Percentiles rank a stretch among this genome's conserved stretches.
phyloP scores from a whole-genome alignment of 2,113 vertebrate genomes.

The Muntiacus reevesi region DNA sequence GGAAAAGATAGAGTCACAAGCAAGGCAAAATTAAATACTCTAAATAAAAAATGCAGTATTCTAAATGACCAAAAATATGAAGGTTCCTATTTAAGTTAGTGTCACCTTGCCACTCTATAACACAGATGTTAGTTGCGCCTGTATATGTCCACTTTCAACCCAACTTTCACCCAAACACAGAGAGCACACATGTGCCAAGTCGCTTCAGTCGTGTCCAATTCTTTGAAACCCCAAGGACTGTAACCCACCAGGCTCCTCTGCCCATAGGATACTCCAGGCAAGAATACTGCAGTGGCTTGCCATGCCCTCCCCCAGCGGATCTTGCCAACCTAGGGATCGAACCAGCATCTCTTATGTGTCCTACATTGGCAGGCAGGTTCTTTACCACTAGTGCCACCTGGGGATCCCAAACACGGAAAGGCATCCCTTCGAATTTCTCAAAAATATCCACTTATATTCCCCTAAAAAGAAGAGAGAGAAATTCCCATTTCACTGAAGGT shows the following conservation, averaged over 20 bases:
- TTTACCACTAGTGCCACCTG: not conserved
- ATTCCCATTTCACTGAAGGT: not conserved
- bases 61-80: not conserved
- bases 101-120: not conserved
- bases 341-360: not conserved
- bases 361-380: not conserved
- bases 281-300: not conserved
- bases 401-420: not conserved
- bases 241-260: not conserved
- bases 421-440: not conserved
- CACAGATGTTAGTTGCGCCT: not conserved
- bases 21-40: constrained; percentile 13
- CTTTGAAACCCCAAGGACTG: not conserved
- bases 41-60: not conserved
- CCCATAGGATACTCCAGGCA: not conserved
- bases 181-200: not conserved
- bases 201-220: not conserved
- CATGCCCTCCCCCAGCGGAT: not conserved
- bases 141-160: not conserved
- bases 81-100: not conserved
- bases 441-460: not conserved
- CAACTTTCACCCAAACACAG: not conserved
- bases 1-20: not conserved
- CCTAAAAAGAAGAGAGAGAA: not conserved
- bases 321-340: not conserved